phyloP scores from a whole-genome alignment of 2,113 vertebrate genomes.

The Mionectes macconnelli region DNA sequence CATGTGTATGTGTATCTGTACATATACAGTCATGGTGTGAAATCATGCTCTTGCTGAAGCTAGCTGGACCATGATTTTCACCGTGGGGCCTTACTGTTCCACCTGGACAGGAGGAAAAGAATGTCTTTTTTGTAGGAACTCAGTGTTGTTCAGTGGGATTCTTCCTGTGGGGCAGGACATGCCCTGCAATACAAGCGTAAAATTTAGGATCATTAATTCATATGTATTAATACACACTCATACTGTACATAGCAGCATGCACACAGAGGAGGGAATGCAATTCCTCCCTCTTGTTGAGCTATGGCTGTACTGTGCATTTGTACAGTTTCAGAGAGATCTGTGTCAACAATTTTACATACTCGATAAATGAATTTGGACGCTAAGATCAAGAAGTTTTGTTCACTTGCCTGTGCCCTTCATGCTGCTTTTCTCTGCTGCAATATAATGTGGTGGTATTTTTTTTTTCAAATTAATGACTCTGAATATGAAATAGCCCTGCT shows the following conservation, averaged over 20 bases:
- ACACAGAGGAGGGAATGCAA: constrained; percentile 1
- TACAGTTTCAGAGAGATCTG: constrained; percentile 50
- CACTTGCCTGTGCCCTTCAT: constrained; percentile 32
- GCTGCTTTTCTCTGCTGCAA: constrained; percentile 23
- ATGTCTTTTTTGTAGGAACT: constrained; percentile 21
- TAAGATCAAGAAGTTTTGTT: constrained; percentile 51
- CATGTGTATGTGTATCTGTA: neutral
- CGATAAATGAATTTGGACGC: constrained; percentile 57
- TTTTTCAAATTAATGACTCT: neutral
- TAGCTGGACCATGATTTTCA: neutral
- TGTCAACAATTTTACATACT: constrained; percentile 45
- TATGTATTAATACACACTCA: neutral
- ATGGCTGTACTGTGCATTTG: constrained; percentile 62
- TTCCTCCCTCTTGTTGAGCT: constrained; percentile 57
- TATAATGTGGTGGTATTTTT: constrained; percentile 25
- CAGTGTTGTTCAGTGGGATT: neutral
- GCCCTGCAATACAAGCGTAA: neutral
- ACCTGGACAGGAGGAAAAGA: constrained; percentile 19
- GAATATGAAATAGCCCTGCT: constrained; percentile 10
- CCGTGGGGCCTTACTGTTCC: constrained; percentile 35
- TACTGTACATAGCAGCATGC: constrained; percentile 24
- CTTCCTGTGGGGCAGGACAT: neutral
- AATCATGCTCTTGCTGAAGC: neutral
- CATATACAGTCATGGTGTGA: neutral
- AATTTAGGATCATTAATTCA: neutral